Conservation (phyloP, 2,113 vertebrate genomes). For the Loxodonta africana region DNA sequence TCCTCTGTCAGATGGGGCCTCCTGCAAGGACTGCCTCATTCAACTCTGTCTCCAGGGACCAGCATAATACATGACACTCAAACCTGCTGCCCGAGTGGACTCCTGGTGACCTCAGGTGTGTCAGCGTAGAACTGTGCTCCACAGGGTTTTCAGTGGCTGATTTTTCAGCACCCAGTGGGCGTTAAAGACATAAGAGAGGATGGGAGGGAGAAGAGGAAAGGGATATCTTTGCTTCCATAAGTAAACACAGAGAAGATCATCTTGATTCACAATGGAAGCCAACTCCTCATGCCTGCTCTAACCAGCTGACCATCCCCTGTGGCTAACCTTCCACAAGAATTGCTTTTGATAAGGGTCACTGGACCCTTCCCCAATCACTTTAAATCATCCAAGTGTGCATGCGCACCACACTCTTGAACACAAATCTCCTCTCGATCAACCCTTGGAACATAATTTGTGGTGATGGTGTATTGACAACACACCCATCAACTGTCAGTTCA, state of each 20-base stretch:
- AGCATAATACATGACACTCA: background rate
- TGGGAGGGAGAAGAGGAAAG: background rate
- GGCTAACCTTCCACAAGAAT: background rate
- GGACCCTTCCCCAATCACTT: background rate
- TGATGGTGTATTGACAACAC: constrained; percentile 62
- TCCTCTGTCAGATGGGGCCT: background rate
- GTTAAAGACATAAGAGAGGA: background rate
- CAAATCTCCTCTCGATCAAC: constrained; percentile 2
- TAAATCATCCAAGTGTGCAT: background rate
- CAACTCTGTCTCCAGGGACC: background rate
- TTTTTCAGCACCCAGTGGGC: background rate
- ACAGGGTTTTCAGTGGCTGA: background rate
- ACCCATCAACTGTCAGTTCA: constrained; percentile 62
- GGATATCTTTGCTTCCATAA: background rate
- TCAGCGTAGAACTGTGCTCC: background rate
- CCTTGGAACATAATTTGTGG: constrained; percentile 32
- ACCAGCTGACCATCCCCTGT: background rate
- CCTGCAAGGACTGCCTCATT: background rate
- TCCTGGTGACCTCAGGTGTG: background rate
- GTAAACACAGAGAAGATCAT: background rate
- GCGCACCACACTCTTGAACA: background rate
- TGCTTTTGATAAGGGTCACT: background rate
- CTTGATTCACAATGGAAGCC: background rate
- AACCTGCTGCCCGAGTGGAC: background rate
- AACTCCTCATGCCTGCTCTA: too few relatives aligned